Conservation (phyloP, 2,888 invertebrate genomes). For the Byasa hedistus region DNA sequence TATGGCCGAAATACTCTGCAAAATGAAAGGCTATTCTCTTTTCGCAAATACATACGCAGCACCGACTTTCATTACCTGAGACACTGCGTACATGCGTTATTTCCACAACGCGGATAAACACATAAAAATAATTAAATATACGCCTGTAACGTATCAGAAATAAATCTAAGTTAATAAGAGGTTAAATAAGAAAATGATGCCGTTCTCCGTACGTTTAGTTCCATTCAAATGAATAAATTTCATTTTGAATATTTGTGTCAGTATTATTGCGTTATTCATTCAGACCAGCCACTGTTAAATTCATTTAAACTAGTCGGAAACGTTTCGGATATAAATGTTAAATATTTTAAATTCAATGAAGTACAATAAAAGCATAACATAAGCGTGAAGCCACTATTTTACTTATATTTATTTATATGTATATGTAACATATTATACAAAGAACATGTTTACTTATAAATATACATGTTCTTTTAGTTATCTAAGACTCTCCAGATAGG, state of each 20-base stretch:
- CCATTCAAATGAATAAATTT: not conserved
- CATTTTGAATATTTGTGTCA: not conserved
- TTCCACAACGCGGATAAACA: too few relatives aligned
- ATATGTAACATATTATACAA: too few relatives aligned
- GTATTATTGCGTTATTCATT: slow-evolving; percentile 11
- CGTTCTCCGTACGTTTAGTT: not conserved
- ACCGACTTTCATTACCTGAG: slow-evolving; percentile 8
- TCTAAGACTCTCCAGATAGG: too few relatives aligned
- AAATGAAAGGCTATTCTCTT: slow-evolving; percentile 12
- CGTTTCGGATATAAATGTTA: not conserved
- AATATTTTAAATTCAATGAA: not conserved
- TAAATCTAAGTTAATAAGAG: not conserved
- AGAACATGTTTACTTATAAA: too few relatives aligned
- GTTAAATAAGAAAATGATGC: not conserved
- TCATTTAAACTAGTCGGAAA: not conserved
- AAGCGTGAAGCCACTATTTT: too few relatives aligned
- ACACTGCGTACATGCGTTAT: not conserved
- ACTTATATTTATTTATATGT: too few relatives aligned
- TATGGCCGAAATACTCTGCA: slow-evolving; percentile 15
- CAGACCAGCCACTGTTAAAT: not conserved
- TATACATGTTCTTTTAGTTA: too few relatives aligned
- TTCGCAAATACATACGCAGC: slow-evolving; percentile 2
- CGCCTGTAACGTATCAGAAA: not conserved
- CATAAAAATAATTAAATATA: not conserved
- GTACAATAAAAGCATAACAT: too few relatives aligned